Evolutionary conservation across 2,113 vertebrate species (phyloP).

Genomic region (Anolis sagrei): DNA sequence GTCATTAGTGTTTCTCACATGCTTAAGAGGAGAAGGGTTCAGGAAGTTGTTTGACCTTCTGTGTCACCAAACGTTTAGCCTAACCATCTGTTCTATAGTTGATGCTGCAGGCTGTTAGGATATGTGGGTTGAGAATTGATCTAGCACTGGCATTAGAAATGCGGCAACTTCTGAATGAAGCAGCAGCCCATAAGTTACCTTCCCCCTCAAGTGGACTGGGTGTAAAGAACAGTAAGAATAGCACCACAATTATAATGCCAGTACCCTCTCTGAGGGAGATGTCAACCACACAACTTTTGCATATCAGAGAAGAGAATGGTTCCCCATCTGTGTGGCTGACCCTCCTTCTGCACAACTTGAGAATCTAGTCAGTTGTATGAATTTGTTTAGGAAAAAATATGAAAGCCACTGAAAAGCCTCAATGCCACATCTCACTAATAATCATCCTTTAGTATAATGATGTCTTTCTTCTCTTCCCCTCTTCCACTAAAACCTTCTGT

Average conservation of each 20-base stretch:
- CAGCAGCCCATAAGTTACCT: not conserved
- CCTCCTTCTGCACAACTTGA: not conserved
- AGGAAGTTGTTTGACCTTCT: not conserved
- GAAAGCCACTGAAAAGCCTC: constrained; percentile 25
- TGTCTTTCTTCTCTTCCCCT: not conserved
- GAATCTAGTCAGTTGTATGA: not conserved
- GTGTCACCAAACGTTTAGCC: not conserved
- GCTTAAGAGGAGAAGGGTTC: not conserved
- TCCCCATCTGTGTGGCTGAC: not conserved
- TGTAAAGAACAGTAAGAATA: not conserved
- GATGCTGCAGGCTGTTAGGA: not conserved
- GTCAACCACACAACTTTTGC: not conserved
- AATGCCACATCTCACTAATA: not conserved
- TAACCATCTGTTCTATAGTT: not conserved
- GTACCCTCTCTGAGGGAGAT: not conserved
- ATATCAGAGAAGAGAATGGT: not conserved
- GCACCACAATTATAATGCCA: not conserved
- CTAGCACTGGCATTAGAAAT: not conserved
- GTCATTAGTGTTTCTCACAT: not conserved
- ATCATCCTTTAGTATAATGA: not conserved
- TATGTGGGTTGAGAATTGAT: not conserved
- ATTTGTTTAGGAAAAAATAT: constrained; percentile 22
- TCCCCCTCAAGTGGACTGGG: not conserved
- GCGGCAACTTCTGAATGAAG: not conserved
- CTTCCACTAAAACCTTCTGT: not conserved